phyloP scores from a whole-genome alignment of 2,888 invertebrate species.

The Drosophila aldrichi region DNA sequence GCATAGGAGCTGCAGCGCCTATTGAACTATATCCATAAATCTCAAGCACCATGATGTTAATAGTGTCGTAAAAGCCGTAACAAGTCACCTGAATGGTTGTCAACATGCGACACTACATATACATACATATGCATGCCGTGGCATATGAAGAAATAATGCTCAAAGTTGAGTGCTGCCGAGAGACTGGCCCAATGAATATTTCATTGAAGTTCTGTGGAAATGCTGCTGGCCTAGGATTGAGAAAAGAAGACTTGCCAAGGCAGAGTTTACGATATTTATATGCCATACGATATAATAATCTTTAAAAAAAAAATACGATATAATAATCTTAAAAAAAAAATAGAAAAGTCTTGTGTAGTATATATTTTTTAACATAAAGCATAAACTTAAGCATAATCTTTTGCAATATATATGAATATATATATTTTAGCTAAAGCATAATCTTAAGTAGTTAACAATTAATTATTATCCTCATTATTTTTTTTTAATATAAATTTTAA shows the following conservation, averaged over 20 bases:
- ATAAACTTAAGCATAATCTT: no score
- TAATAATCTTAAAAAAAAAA: no score
- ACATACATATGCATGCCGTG: neutral
- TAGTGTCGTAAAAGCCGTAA: constrained; percentile 67
- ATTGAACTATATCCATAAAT: constrained; percentile 41
- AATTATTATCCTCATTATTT: no score
- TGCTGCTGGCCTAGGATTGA: neutral
- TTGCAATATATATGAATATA: no score
- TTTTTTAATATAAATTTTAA: no score
- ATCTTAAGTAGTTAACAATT: no score
- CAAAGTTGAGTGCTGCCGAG: neutral
- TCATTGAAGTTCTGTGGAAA: neutral
- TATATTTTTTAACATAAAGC: no score
- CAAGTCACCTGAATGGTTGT: constrained; percentile 45
- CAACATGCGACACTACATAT: neutral
- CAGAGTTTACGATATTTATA: neutral
- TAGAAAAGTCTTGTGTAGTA: no score
- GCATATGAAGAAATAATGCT: neutral
- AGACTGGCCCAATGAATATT: neutral
- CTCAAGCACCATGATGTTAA: constrained; percentile 65
- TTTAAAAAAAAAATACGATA: no score
- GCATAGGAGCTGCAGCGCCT: constrained; percentile 29
- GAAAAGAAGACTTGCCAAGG: no score
- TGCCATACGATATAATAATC: no score
- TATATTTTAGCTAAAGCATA: no score